A percentile compares a stretch with the other conserved stretches of the same genome.
phyloP scores from a whole-genome alignment of 2,888 invertebrate genomes.

The Tenthredo mesomela region DNA sequence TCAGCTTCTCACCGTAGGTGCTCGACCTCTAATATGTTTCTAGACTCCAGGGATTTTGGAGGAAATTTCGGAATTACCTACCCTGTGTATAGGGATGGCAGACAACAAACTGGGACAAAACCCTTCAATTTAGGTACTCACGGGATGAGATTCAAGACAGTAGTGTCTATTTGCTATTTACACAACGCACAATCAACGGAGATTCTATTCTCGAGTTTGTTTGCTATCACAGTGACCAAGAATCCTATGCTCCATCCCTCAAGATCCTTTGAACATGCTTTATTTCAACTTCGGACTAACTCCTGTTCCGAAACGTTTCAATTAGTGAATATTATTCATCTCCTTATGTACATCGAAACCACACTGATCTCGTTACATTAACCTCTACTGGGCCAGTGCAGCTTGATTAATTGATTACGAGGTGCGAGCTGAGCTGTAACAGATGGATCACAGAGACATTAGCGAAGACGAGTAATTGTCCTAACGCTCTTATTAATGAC shows the following conservation, averaged over 20 bases:
- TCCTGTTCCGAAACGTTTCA: not conserved
- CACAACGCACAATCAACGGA: not conserved
- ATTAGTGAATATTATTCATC: constrained; percentile 7
- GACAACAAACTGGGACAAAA: not conserved
- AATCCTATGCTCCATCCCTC: not conserved
- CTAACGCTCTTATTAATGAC: not conserved
- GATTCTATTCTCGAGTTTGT: constrained; percentile 2
- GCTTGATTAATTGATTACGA: not conserved
- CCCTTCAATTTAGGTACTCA: not conserved
- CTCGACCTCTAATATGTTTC: not conserved
- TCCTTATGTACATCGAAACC: not conserved
- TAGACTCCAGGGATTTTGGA: not conserved
- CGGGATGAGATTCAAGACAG: constrained; percentile 2
- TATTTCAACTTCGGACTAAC: not conserved
- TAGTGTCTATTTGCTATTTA: not conserved
- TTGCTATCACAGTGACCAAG: constrained; percentile 10
- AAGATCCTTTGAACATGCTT: not conserved
- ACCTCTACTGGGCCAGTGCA: not conserved
- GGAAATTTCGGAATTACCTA: not conserved
- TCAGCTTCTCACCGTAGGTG: not conserved
- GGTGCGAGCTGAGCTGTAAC: not conserved
- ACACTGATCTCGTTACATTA: not conserved
- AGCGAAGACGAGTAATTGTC: not conserved
- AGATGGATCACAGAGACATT: not conserved
- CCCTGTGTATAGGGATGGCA: not conserved